Evolutionary conservation across 2,797 vertebrate species (phyloP).

Genomic region (Mormyrus proboscirostris): DNA sequence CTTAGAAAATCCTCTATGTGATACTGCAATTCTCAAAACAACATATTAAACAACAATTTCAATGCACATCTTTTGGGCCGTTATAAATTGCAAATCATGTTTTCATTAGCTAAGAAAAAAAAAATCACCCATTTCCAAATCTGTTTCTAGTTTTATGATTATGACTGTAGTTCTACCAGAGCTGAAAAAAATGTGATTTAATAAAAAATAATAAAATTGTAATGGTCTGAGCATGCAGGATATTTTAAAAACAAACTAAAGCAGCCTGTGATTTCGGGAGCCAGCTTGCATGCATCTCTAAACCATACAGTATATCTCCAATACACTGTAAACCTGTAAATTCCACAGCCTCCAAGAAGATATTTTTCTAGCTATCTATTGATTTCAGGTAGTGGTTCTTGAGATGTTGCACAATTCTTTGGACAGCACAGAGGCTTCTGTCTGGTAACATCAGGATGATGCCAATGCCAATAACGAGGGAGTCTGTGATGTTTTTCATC

Average conservation of each 20-base stretch:
- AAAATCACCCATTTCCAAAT: neutral
- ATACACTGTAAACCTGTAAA: neutral
- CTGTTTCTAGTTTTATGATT: neutral
- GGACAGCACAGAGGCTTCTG: neutral
- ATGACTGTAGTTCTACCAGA: neutral
- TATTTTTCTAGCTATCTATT: neutral
- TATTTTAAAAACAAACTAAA: neutral
- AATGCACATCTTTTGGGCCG: neutral
- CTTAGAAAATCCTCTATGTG: neutral
- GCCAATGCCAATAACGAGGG: conserved; percentile 12
- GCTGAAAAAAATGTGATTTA: neutral
- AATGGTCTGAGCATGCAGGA: neutral
- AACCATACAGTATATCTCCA: neutral
- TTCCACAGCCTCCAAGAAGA: neutral
- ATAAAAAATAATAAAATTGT: neutral
- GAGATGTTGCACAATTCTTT: neutral
- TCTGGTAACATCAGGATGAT: neutral
- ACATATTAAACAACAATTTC: conserved; percentile 8
- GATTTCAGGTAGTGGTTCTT: neutral
- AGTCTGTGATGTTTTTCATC: conserved; percentile 26
- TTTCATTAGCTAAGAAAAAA: neutral
- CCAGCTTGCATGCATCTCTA: neutral
- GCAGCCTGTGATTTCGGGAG: neutral
- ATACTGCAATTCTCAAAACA: neutral
- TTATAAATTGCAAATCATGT: neutral